Evolutionary conservation across 2,888 invertebrate species (phyloP).

Genomic region (Nesidiocoris tenuis): DNA sequence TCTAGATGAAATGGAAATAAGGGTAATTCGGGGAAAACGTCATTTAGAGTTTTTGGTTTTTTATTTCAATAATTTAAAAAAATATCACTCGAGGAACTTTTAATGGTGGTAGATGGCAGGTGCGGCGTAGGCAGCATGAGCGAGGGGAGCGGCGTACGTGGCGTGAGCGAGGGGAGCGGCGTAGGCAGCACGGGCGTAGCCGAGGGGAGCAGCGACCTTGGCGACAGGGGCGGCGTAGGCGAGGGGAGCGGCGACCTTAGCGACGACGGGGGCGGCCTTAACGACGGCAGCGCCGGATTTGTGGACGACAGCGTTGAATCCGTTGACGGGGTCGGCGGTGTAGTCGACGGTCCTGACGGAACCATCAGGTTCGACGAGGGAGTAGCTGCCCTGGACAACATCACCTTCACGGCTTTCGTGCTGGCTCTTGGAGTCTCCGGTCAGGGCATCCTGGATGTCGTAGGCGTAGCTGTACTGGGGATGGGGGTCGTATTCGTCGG

Average conservation of each 20-base stretch:
- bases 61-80: neutral
- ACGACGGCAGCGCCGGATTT: constrained; percentile 32
- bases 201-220: constrained; percentile 23
- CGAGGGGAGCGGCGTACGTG: constrained; percentile 24
- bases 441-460: constrained; percentile 22
- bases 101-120: constrained; percentile 26
- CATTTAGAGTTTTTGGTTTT: neutral
- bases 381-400: constrained; percentile 25
- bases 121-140: constrained; percentile 12
- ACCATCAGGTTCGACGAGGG: constrained; percentile 31
- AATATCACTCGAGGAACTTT: constrained; percentile 1
- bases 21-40: too few relatives aligned
- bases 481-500: constrained; percentile 31
- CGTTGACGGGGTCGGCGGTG: constrained; percentile 36
- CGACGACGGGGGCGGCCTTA: constrained; percentile 33
- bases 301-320: constrained; percentile 37
- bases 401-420: constrained; percentile 26
- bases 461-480: constrained; percentile 33
- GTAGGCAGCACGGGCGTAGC: constrained; percentile 6
- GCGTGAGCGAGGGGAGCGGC: constrained; percentile 27
- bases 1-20: too few relatives aligned
- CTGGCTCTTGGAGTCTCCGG: constrained; percentile 25
- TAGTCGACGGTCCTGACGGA: constrained; percentile 29
- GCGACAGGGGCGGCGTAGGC: constrained; percentile 31
- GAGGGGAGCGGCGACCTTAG: constrained; percentile 4